Percentiles rank a stretch among this genome's conserved stretches.
Conservation (phyloP, 2,888 invertebrate species). For the Acanthosepion lycidas region DNA sequence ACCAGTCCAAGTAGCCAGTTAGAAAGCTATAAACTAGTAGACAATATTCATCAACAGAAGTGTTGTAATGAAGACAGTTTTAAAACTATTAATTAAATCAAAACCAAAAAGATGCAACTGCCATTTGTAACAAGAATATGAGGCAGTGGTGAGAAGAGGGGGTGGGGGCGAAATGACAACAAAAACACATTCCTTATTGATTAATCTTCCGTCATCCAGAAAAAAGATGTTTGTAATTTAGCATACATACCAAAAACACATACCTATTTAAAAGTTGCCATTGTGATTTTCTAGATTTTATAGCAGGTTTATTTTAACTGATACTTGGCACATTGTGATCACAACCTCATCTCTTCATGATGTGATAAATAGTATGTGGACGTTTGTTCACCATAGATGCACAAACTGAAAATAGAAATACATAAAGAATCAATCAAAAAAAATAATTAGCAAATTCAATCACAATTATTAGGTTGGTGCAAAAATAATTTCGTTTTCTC, state of each 20-base stretch:
- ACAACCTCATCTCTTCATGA: conserved; percentile 44
- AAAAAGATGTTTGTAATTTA: not conserved
- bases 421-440: not conserved
- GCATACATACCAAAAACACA: not conserved
- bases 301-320: not conserved
- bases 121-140: not conserved
- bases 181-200: not conserved
- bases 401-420: not conserved
- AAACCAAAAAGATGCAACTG: not conserved
- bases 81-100: not conserved
- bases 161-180: not conserved
- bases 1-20: too few species aligned
- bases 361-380: conserved; percentile 39
- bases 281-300: not conserved
- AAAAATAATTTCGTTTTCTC: too few species aligned
- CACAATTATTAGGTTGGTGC: too few species aligned
- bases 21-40: not conserved
- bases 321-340: conserved; percentile 6
- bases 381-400: conserved; percentile 37
- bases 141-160: not conserved
- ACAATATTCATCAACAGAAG: not conserved
- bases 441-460: not conserved
- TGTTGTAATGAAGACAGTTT: not conserved
- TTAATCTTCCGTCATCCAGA: not conserved
- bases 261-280: not conserved